These are phyloP conservation scores for Heptranchias perlo DNA, from an alignment of 2,113 vertebrate species.

Conservation along the genomic window DNA sequence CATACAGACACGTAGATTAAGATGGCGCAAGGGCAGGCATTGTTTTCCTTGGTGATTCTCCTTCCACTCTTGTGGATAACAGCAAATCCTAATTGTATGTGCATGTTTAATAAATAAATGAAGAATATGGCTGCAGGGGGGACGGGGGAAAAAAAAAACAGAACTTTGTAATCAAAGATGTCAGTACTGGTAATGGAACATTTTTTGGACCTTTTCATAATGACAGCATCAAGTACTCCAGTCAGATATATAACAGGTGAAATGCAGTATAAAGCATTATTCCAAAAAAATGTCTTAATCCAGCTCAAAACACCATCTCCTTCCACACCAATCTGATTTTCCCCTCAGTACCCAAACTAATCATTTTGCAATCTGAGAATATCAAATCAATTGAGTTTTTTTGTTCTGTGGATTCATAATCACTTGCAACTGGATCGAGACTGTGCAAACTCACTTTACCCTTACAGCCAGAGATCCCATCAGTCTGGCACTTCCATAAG, in stretches of 20 bases:
- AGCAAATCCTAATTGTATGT: not conserved
- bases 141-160: not conserved
- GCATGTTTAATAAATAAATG: not conserved
- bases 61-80: not conserved
- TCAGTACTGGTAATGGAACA: not conserved
- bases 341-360: not conserved
- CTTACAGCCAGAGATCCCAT: not conserved
- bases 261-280: not conserved
- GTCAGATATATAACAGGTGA: not conserved
- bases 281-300: not conserved
- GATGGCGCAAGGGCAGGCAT: not conserved
- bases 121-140: not conserved
- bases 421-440: not conserved
- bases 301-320: not conserved
- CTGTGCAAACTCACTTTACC: not conserved
- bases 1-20: not conserved
- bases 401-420: too few relatives aligned
- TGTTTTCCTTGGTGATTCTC: not conserved
- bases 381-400: not conserved
- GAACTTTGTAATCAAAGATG: not conserved
- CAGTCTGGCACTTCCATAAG: conserved; percentile 8
- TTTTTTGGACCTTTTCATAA: not conserved
- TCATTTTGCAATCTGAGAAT: not conserved
- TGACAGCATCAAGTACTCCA: not conserved
- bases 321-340: not conserved